Evolutionary conservation across 2,888 invertebrate species (phyloP), one percentile per base, ranked within the genome.

Genomic region (Mongoloraphidia duomilia): DNA sequence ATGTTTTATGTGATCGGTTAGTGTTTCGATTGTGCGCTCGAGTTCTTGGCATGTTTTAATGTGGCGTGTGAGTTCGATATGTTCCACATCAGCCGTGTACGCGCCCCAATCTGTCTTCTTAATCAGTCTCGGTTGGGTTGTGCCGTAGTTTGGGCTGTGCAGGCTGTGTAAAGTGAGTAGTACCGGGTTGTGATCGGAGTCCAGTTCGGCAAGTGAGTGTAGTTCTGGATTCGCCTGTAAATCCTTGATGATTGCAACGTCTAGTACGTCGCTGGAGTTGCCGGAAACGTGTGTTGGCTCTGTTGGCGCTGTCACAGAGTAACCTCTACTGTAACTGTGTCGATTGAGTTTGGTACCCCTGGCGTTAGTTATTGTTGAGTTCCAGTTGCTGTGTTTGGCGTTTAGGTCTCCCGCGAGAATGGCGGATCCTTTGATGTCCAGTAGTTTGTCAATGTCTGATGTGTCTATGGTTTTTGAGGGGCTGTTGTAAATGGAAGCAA

Each of bases 81-180:
- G 40, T 43, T 17, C 38, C 34, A 49, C 49, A 33, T 41, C 33
- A 34, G 12, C 9, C 39, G 49, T 44, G 34, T 42, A 49, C 10
- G 41, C 34, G 4, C 41, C 11, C 49, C 49, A 51, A 35, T 46
- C 33, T 9, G 51, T 51, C 10, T 51, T 11, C 42, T 36, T 46
- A 17, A 46, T 49, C 13, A 40, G 34, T 8, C 41, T 37, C 10
- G 14, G 46, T 34, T 33, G 17, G 33, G 34, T 26, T n/a, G 39
- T 37, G 6, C 10, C 10, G 11, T 38, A 33, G 10, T 49, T 35
- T 33, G 12, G 37, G n/a, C 8, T 46, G 1, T 37, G 44, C 9
- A 17, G 17, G 17, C 17, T 17, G 17, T 3, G 4, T 17, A 41
- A 6, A 3, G 11, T 41, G 2, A 41, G 11, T 41, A 13, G 3